Evolutionary conservation across 2,888 invertebrate genomes (phyloP).

Genomic region (Catonia carolina): DNA sequence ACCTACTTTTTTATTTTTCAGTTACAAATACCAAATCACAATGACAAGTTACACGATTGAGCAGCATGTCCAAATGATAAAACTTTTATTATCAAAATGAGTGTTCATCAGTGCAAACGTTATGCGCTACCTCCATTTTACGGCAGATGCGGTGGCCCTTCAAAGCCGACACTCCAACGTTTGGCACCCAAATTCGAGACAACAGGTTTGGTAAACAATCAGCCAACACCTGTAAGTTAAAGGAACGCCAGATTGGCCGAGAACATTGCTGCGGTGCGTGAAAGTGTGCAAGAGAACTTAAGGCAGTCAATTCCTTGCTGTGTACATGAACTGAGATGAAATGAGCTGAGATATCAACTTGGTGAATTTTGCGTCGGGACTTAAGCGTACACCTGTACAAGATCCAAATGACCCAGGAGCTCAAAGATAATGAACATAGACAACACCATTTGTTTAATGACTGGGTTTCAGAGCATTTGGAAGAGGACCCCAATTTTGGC

Average conservation of each 20-base stretch:
- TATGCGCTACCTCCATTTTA: too few species aligned
- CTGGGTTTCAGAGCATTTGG: neutral
- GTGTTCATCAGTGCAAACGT: too few species aligned
- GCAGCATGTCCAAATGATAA: too few species aligned
- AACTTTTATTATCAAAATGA: too few species aligned
- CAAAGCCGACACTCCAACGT: neutral
- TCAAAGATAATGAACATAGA: conserved; percentile 17
- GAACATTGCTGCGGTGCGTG: conserved; percentile 36
- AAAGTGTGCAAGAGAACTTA: conserved; percentile 37
- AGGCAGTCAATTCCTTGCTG: conserved; percentile 38
- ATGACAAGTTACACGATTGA: too few species aligned
- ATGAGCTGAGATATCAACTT: conserved; percentile 36
- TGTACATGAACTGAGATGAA: conserved; percentile 34
- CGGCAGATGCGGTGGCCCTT: too few species aligned
- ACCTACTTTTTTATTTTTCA: too few species aligned
- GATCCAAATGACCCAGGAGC: conserved; percentile 30
- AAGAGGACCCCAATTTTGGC: too few species aligned
- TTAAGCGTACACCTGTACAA: conserved; percentile 21
- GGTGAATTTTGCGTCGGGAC: conserved; percentile 33
- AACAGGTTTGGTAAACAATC: neutral
- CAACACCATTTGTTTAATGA: neutral
- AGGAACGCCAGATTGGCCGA: too few species aligned
- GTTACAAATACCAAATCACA: too few species aligned
- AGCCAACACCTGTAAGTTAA: conserved; percentile 34
- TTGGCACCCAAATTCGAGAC: neutral